Conservation (phyloP, 2,888 invertebrate species). For the Leucozona laternaria region DNA sequence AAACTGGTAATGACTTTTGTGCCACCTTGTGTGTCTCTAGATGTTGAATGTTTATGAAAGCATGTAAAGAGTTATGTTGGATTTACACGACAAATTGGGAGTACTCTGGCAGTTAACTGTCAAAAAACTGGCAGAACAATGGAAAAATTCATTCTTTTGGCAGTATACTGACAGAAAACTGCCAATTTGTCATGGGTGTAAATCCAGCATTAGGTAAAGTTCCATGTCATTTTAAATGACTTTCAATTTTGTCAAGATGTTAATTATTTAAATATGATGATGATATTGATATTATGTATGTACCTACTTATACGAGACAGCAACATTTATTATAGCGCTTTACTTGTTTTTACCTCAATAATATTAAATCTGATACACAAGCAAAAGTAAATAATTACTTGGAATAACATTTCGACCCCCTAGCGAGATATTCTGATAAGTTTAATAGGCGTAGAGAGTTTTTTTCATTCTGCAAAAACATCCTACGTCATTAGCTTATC, state of each 20-base stretch:
- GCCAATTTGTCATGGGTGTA: too few relatives aligned
- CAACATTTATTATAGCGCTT: neutral
- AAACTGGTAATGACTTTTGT: too few relatives aligned
- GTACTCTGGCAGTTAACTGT: too few relatives aligned
- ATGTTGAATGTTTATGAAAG: too few relatives aligned
- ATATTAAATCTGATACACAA: neutral
- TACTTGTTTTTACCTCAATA: neutral
- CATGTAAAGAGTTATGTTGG: too few relatives aligned
- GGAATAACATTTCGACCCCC: slow-evolving; percentile 33
- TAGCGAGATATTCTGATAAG: neutral
- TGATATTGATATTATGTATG: neutral
- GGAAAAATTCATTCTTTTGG: too few relatives aligned
- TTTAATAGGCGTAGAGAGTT: neutral
- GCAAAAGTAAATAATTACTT: neutral
- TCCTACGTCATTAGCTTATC: slow-evolving; percentile 34
- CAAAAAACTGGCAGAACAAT: too few relatives aligned
- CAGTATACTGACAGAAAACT: too few relatives aligned
- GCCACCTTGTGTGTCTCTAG: too few relatives aligned
- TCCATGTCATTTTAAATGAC: neutral
- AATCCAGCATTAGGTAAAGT: too few relatives aligned
- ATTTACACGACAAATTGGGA: too few relatives aligned
- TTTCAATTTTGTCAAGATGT: neutral
- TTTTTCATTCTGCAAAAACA: slow-evolving; percentile 19
- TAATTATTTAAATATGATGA: neutral
- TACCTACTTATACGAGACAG: neutral